Conservation (phyloP, 1,140 invertebrate genomes). For the Lepidurus packardi region DNA sequence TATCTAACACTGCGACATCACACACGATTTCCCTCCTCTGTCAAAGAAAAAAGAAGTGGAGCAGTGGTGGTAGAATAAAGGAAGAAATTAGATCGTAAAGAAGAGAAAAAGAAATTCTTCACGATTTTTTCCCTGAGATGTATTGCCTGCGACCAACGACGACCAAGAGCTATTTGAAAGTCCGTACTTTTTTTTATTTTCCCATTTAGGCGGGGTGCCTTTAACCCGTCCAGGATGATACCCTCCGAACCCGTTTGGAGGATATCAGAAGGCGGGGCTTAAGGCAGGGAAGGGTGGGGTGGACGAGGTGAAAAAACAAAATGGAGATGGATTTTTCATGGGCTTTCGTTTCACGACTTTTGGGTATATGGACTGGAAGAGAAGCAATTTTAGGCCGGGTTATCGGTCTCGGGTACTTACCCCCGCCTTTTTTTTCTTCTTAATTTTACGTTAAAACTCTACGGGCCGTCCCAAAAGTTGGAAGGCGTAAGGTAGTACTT, state of each 20-base stretch:
- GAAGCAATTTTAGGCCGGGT: neutral
- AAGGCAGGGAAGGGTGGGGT: neutral
- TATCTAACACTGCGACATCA: constrained; percentile 1
- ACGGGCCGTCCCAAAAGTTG: no score
- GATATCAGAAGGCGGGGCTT: neutral
- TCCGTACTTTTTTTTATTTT: neutral
- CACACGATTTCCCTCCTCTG: neutral
- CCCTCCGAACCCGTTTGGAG: neutral
- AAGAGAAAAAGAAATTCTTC: neutral
- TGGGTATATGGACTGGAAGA: constrained; percentile 6
- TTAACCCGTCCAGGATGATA: no score
- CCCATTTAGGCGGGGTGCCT: no score
- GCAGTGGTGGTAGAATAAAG: neutral
- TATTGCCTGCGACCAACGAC: neutral
- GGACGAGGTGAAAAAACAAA: neutral
- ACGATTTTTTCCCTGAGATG: neutral
- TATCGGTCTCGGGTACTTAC: neutral
- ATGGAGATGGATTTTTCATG: neutral
- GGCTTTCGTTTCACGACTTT: neutral
- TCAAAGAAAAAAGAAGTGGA: neutral
- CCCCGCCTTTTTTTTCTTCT: neutral
- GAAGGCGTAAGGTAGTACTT: no score
- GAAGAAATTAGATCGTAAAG: neutral
- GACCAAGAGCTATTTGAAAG: neutral
- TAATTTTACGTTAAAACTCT: no score